Base-by-base conservation (phyloP, 1,140 invertebrate species). In the Aphidius gifuensis region DNA sequence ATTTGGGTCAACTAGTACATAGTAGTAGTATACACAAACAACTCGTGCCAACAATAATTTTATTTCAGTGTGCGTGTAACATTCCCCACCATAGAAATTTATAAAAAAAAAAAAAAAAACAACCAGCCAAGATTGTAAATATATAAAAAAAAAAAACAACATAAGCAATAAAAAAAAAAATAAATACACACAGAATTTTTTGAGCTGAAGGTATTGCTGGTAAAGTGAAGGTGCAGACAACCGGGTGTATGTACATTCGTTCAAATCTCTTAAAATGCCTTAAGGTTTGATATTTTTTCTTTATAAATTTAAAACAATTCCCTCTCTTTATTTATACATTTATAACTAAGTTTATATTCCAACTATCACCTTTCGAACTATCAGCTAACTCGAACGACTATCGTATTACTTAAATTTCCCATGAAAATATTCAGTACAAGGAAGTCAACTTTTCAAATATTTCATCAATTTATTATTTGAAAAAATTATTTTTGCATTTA, bases 1-100 rank as follows among this genome's bases (percentile, higher is more conserved):
- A 76, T 76, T 76, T 76, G 71, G 74, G 74, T 76, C 74, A 76
- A 70, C 73, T 61, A 72, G 16, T 58, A 48, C 69, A 72, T 71
- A 72, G 64, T 61, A 74, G 71, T 72, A 74, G 70, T 71, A 69
- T 73, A 46, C 51, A 47, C 46, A 50, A 50, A 40, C 60, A 56
- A 32, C 23, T 32, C 23, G 23, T 32, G 43, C 11, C 23, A 21
- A 9, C 39, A 42, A 39, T 11, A 43, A 16, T n/a, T 4, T 51
- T 11, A 9, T 51, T 51, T 9, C 11, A 49, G 47, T 21, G 23
- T 49, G 47, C 23, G n/a, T 49, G 6, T 7, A 49, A 49, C 47
- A 32, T 32, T 32, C 23, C 23, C 23, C 23, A 32, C 47, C 23
- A 21, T 49, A 49, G n/a, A 49, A 49, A 49, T n/a, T 21, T n/a